phyloP scores from a whole-genome alignment of 2,113 vertebrate species.

The Eulacestoma nigropectus region DNA sequence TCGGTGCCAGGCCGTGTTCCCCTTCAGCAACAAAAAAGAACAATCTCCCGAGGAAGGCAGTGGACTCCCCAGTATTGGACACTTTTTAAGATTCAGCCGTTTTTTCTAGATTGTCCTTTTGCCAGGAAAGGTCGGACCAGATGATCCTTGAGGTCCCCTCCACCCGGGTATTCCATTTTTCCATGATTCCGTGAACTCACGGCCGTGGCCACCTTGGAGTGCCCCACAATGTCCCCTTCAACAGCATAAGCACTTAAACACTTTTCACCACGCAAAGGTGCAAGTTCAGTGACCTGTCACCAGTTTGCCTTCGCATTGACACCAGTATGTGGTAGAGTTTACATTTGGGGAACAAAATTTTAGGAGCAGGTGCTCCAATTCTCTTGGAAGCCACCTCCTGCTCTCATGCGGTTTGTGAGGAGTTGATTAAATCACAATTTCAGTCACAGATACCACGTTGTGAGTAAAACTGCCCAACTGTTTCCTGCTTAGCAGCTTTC shows the following conservation, averaged over 20 bases:
- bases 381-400: not conserved
- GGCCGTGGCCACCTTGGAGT: no score
- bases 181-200: not conserved
- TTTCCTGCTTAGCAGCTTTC: conserved; percentile 32
- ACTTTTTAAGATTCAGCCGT: not conserved
- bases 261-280: accelerated
- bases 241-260: accelerated
- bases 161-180: not conserved
- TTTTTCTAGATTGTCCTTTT: not conserved
- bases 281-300: not conserved
- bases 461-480: conserved; percentile 26
- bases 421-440: not conserved
- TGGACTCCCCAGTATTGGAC: not conserved
- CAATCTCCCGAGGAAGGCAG: no score
- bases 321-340: not conserved
- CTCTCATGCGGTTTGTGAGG: not conserved
- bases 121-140: no score
- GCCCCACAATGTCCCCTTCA: not conserved
- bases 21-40: not conserved
- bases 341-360: not conserved
- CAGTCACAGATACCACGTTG: not conserved
- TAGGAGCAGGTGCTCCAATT: not conserved
- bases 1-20: accelerated
- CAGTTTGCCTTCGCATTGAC: not conserved
- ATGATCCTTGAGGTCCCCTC: not conserved